These are phyloP conservation scores for Gadopsis bispinosus DNA, from an alignment of 2,797 vertebrate genomes.

Conservation along the genomic window DNA sequence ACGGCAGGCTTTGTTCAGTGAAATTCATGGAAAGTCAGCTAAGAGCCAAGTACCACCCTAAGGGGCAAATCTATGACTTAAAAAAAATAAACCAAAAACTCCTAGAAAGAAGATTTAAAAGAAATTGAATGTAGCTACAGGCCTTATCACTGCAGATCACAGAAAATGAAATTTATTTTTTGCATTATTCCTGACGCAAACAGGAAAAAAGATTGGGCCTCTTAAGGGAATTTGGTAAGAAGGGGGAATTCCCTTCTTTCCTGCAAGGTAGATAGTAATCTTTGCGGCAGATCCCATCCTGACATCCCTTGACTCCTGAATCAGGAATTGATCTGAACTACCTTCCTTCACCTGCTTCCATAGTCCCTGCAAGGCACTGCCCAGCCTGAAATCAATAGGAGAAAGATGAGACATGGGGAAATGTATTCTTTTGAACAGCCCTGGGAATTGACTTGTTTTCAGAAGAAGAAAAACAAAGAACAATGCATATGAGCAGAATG, in stretches of 20 bases:
- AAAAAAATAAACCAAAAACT: background rate
- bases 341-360: slow-evolving; percentile 14
- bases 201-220: slow-evolving; percentile 10
- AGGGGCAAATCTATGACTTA: slow-evolving; percentile 4
- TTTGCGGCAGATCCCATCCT: slow-evolving; percentile 15
- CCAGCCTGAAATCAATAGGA: slow-evolving; percentile 44
- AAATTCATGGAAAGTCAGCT: slow-evolving; percentile 15
- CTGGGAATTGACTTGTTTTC: slow-evolving; percentile 43
- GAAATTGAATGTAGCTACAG: slow-evolving; percentile 1
- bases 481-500: slow-evolving; percentile 40
- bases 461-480: slow-evolving; percentile 55
- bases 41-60: slow-evolving; percentile 17
- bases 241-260: slow-evolving; percentile 11
- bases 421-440: slow-evolving; percentile 34
- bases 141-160: slow-evolving; percentile 21
- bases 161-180: slow-evolving; percentile 15
- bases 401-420: slow-evolving; percentile 44
- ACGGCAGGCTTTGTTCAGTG: slow-evolving; percentile 38
- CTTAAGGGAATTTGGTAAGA: slow-evolving; percentile 6
- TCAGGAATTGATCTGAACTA: slow-evolving; percentile 13
- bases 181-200: slow-evolving; percentile 13
- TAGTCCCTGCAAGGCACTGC: slow-evolving; percentile 27
- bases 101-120: slow-evolving; percentile 2
- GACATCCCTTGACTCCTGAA: slow-evolving; percentile 29
- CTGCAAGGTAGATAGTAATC: slow-evolving; percentile 1